A percentile compares a stretch with the other conserved stretches of the same genome.
Conservation (phyloP, 2,888 invertebrate species). For the Stenchaetothrips biformis region DNA sequence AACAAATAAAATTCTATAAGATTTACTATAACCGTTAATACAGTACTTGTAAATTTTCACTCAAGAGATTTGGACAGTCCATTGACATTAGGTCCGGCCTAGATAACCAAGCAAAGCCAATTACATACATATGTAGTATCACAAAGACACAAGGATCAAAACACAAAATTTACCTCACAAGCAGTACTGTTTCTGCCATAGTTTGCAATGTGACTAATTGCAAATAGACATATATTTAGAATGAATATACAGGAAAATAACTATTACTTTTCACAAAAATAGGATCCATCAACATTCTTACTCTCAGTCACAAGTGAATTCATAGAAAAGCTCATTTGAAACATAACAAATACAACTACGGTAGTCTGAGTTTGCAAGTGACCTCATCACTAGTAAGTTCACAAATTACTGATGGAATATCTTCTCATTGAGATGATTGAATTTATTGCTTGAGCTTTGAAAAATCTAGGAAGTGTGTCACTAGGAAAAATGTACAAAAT, state of each 20-base stretch:
- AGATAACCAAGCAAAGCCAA: too few relatives aligned
- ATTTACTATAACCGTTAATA: too few relatives aligned
- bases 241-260: not conserved
- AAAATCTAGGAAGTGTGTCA: not conserved
- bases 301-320: not conserved
- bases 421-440: not conserved
- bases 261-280: not conserved
- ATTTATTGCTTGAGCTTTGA: not conserved
- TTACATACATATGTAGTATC: not conserved
- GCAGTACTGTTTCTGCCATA: too few relatives aligned
- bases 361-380: not conserved
- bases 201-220: too few relatives aligned
- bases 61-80: too few relatives aligned
- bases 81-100: too few relatives aligned
- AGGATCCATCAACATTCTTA: not conserved
- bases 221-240: not conserved
- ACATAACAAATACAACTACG: not conserved
- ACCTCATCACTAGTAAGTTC: not conserved
- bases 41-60: too few relatives aligned
- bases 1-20: not conserved
- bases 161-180: not conserved
- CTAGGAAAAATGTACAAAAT: constrained; percentile 1
- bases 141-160: not conserved
- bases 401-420: not conserved
- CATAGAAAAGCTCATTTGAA: not conserved